Conservation (phyloP, 2,888 invertebrate genomes). For the Geophilus truncorum region DNA sequence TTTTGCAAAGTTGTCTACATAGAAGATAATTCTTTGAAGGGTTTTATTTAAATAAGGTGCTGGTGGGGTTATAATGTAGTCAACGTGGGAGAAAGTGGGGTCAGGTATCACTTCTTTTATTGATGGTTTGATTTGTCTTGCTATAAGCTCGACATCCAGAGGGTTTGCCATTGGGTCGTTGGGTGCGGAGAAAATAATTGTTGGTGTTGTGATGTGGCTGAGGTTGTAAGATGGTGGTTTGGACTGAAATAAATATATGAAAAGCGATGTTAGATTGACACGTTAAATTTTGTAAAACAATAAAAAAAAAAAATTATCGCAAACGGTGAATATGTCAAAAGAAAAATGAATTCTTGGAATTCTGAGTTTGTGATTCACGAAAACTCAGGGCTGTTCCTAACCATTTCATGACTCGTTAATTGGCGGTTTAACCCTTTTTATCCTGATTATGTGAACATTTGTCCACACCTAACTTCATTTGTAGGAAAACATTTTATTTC, state of each 20-base stretch:
- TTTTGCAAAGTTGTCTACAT: neutral
- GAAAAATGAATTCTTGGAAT: no score
- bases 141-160: neutral
- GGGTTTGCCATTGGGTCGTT: neutral
- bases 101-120: neutral
- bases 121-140: neutral
- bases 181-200: neutral
- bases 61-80: neutral
- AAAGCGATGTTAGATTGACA: neutral
- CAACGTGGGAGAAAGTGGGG: neutral
- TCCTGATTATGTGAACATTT: no score
- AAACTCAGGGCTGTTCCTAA: no score
- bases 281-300: neutral
- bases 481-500: no score
- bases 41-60: neutral
- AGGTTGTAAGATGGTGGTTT: neutral
- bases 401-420: no score
- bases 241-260: neutral
- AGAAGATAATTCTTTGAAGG: neutral
- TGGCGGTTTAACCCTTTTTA: no score
- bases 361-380: no score
- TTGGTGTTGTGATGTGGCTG: neutral
- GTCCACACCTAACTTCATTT: no score
- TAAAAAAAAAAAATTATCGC: no score
- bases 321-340: no score